These are phyloP conservation scores for Pelmatolapia mariae DNA, from an alignment of 2,113 vertebrate species.

Conservation along the genomic window DNA sequence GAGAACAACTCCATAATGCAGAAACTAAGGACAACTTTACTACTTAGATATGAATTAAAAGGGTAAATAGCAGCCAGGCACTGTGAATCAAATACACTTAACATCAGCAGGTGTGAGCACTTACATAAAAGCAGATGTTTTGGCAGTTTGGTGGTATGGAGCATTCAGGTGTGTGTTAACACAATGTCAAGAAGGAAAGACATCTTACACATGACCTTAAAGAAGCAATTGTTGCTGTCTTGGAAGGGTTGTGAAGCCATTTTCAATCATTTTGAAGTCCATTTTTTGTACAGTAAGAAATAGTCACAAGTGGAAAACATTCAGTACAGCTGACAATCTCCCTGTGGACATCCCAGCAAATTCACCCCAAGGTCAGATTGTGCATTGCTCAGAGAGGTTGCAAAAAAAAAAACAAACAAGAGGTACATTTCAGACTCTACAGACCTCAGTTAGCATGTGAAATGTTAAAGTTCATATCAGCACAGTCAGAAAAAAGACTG, in stretches of 20 bases:
- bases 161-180: not conserved
- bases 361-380: not conserved
- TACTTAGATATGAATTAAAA: not conserved
- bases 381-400: not conserved
- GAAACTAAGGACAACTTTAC: not conserved
- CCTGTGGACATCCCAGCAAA: not conserved
- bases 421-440: not conserved
- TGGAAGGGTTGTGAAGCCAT: not conserved
- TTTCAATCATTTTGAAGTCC: not conserved
- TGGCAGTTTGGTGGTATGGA: not conserved
- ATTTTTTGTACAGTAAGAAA: no score
- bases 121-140: not conserved
- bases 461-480: not conserved
- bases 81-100: not conserved
- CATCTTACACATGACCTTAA: not conserved
- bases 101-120: not conserved
- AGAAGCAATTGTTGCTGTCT: not conserved
- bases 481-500: not conserved
- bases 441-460: not conserved
- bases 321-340: not conserved
- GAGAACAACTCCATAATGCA: not conserved
- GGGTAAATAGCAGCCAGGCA: not conserved
- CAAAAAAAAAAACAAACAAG: not conserved
- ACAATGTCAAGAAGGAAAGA: not conserved
- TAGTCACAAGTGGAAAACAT: no score